Percentiles rank a stretch among this genome's conserved stretches.
Conservation (phyloP, 2,797 vertebrate species). For the Cichlasoma orientale region DNA sequence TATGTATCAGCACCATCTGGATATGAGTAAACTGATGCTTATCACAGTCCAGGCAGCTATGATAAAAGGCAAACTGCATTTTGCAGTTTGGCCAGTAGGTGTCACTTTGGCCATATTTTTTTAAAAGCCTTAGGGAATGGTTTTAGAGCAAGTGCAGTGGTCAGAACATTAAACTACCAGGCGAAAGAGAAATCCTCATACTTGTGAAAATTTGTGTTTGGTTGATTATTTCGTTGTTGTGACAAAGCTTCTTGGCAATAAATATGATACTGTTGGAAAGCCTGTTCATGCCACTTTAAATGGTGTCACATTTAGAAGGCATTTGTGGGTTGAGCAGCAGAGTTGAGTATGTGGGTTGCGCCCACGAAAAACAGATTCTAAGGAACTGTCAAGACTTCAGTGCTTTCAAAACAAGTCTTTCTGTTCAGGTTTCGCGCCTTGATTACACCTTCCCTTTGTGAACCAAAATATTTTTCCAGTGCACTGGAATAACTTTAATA, state of each 20-base stretch:
- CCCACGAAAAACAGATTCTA: neutral
- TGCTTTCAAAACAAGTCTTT: neutral
- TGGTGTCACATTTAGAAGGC: too few species aligned
- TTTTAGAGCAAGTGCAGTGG: too few species aligned
- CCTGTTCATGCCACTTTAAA: too few species aligned
- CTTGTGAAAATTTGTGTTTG: too few species aligned
- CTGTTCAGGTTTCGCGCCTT: neutral
- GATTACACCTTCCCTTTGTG: neutral
- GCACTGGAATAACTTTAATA: neutral
- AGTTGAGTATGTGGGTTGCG: too few species aligned
- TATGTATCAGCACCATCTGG: too few species aligned
- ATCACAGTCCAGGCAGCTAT: neutral
- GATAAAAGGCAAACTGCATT: neutral
- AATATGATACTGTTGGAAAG: too few species aligned
- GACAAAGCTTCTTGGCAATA: too few species aligned
- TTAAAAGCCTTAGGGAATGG: neutral
- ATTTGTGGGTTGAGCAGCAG: too few species aligned
- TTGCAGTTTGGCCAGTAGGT: conserved; percentile 20
- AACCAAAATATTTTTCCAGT: neutral
- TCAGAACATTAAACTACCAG: too few species aligned
- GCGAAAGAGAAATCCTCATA: too few species aligned
- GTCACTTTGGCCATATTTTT: neutral
- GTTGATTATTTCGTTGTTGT: too few species aligned
- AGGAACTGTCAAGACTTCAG: neutral
- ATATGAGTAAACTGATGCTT: neutral